Conservation (phyloP, 1,140 invertebrate genomes). For the Solen grandis region DNA sequence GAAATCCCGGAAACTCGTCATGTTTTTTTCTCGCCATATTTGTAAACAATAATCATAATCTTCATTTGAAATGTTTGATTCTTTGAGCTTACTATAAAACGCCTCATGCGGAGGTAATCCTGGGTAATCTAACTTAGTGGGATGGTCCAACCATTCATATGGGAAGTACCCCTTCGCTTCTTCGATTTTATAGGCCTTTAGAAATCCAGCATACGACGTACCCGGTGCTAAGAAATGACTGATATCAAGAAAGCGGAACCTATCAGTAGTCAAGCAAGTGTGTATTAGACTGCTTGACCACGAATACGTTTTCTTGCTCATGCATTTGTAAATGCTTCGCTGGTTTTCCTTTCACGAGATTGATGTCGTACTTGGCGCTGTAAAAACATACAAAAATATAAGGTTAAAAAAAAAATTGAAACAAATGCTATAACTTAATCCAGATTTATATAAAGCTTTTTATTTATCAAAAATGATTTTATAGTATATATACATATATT, state of each 20-base stretch:
- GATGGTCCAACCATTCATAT: conserved; percentile 43
- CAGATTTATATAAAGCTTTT: neutral
- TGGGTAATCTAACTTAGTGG: conserved; percentile 31
- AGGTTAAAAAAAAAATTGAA: neutral
- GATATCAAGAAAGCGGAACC: conserved; percentile 52
- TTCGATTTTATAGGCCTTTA: conserved; percentile 54
- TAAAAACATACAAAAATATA: neutral
- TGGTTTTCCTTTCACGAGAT: conserved; percentile 30
- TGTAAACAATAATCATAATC: conserved; percentile 50
- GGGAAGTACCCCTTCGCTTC: conserved; percentile 59
- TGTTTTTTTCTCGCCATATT: conserved; percentile 53
- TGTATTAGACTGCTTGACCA: conserved; percentile 25
- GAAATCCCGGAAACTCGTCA: conserved; percentile 56
- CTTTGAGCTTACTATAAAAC: conserved; percentile 55
- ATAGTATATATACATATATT: neutral
- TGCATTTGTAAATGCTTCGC: conserved; percentile 27
- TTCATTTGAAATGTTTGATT: conserved; percentile 34
- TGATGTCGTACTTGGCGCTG: conserved; percentile 51
- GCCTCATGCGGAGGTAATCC: conserved; percentile 10
- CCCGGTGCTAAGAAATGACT: conserved; percentile 58
- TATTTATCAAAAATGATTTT: neutral
- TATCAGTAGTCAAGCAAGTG: conserved; percentile 25
- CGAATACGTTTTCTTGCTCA: conserved; percentile 2
- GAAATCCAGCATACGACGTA: conserved; percentile 45
- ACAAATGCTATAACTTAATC: neutral